phyloP scores from a whole-genome alignment of 2,113 vertebrate genomes.

The Nyctibius bracteatus region DNA sequence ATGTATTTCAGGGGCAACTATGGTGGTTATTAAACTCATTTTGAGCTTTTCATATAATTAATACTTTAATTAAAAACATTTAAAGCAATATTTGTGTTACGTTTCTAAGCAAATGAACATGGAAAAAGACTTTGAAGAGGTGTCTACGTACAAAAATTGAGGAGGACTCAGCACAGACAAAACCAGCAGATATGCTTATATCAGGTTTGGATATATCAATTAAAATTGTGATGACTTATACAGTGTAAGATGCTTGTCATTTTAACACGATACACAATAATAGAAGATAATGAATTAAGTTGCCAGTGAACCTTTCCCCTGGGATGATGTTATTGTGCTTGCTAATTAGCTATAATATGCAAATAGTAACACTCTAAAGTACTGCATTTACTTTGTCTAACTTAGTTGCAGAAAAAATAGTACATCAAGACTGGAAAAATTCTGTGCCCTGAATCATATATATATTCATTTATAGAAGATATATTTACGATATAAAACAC shows the following conservation, averaged over 20 bases:
- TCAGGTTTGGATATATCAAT: constrained; percentile 49
- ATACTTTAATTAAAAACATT: constrained; percentile 12
- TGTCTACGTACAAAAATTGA: background rate
- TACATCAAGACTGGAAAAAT: background rate
- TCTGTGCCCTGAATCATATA: background rate
- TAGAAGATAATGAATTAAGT: constrained; percentile 76
- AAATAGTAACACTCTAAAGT: constrained; percentile 64
- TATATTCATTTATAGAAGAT: background rate
- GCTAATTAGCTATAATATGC: constrained; percentile 89
- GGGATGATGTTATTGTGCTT: constrained; percentile 75
- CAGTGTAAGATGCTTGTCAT: constrained; percentile 74
- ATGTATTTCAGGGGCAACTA: background rate
- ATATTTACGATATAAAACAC: background rate
- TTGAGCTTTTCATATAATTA: background rate
- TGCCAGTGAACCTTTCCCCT: constrained; percentile 65
- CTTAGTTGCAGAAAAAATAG: background rate
- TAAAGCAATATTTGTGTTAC: background rate
- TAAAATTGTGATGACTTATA: constrained; percentile 66
- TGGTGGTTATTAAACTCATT: constrained; percentile 15
- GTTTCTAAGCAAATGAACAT: background rate
- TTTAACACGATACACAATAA: constrained; percentile 76
- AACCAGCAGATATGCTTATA: constrained; percentile 9
- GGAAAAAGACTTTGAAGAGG: background rate
- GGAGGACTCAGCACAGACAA: background rate
- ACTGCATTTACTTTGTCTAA: background rate